A percentile compares a stretch with the other conserved stretches of the same genome.
phyloP scores from a whole-genome alignment of 2,888 invertebrate species.

The Schrankia costaestrigalis region DNA sequence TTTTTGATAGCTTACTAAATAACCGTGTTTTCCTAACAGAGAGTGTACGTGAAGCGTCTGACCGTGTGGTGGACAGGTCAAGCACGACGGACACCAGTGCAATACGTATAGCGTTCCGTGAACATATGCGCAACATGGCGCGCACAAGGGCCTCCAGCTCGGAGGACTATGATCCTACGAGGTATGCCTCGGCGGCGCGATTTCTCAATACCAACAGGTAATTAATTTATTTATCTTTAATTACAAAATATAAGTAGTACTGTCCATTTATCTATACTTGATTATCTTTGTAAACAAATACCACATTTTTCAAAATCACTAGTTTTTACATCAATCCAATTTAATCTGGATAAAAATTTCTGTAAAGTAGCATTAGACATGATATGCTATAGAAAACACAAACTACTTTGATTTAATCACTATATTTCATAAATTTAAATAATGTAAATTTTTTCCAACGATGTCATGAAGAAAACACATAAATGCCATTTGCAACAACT shows the following conservation, averaged over 20 bases:
- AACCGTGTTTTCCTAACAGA: too few species aligned
- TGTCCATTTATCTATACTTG: background rate
- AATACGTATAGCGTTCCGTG: constrained; percentile 49
- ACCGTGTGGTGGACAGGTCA: constrained; percentile 22
- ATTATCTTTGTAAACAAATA: background rate
- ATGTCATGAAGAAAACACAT: too few species aligned
- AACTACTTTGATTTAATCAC: too few species aligned
- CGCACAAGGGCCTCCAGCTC: constrained; percentile 43
- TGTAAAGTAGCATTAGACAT: too few species aligned
- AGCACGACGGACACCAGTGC: constrained; percentile 24
- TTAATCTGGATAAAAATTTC: too few species aligned
- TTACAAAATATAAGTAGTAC: background rate
- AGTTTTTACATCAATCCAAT: too few species aligned
- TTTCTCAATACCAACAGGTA: constrained; percentile 43
- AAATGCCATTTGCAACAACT: too few species aligned
- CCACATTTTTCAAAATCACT: too few species aligned
- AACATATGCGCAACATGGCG: constrained; percentile 50
- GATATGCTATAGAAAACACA: too few species aligned
- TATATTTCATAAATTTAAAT: too few species aligned
- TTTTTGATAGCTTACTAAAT: too few species aligned
- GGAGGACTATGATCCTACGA: constrained; percentile 48
- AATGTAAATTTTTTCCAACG: too few species aligned
- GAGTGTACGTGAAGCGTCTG: constrained; percentile 44
- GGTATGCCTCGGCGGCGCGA: constrained; percentile 44
- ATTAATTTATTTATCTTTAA: background rate